Conservation (phyloP, 2,797 vertebrate genomes). For the Halcyon chelicuti region DNA sequence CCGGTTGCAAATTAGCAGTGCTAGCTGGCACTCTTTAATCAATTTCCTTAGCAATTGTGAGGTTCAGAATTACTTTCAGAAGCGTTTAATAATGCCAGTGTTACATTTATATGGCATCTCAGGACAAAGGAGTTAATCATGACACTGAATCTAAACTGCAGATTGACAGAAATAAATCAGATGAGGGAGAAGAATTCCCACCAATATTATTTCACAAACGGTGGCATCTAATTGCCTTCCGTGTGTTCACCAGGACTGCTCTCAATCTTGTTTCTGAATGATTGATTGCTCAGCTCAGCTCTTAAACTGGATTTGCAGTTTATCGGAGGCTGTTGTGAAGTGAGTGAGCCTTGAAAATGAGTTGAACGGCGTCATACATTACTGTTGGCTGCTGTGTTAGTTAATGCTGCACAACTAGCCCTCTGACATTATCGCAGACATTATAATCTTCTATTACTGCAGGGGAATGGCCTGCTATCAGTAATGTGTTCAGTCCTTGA, state of each 20-base stretch:
- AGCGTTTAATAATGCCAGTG: constrained; percentile 54
- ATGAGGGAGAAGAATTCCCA: constrained; percentile 68
- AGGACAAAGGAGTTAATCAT: constrained; percentile 71
- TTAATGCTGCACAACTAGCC: constrained; percentile 12
- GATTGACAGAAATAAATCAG: constrained; percentile 74
- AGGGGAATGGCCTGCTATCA: constrained; percentile 32
- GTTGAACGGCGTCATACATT: not conserved
- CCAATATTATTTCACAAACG: constrained; percentile 69
- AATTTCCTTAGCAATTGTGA: constrained; percentile 56
- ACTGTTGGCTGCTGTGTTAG: not conserved
- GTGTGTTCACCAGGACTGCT: constrained; percentile 51
- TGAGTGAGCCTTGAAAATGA: constrained; percentile 24
- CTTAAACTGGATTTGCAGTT: constrained; percentile 66
- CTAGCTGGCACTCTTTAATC: constrained; percentile 56
- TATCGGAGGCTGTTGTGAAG: constrained; percentile 20
- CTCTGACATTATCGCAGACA: constrained; percentile 17
- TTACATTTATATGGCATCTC: constrained; percentile 44
- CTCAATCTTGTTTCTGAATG: constrained; percentile 66
- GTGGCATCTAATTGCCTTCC: constrained; percentile 70
- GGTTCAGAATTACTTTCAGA: constrained; percentile 63
- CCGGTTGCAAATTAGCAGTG: constrained; percentile 66
- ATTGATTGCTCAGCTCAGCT: constrained; percentile 65
- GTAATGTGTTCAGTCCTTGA: not conserved
- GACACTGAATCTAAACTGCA: constrained; percentile 59
- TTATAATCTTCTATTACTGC: constrained; percentile 10